These are phyloP conservation scores for Clarias laeviceps DNA, from an alignment of 2,797 vertebrate genomes.

Conservation along the genomic window DNA sequence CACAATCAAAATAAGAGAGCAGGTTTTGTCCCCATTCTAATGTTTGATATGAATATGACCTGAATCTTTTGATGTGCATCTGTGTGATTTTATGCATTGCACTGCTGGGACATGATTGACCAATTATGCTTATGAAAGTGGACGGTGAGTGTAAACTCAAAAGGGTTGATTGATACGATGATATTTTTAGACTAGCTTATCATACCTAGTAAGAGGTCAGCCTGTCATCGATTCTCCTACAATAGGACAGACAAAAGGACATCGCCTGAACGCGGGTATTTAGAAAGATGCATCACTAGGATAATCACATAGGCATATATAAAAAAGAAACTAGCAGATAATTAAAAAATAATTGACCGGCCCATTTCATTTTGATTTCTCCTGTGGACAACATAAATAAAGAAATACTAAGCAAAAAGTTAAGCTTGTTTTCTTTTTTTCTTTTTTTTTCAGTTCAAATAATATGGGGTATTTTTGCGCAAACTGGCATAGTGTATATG, in stretches of 20 bases:
- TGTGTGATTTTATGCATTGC: no score
- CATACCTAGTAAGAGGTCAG: constrained; percentile 7
- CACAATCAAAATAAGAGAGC: no score
- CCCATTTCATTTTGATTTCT: neutral
- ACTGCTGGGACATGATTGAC: no score
- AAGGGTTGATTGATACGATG: neutral
- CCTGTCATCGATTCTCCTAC: constrained; percentile 34
- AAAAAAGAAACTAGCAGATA: neutral
- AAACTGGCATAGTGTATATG: neutral
- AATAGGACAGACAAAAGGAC: constrained; percentile 26
- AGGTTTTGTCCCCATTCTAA: no score
- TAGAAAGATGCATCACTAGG: constrained; percentile 11
- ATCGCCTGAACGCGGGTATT: constrained; percentile 6
- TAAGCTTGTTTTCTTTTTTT: no score
- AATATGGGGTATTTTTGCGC: neutral
- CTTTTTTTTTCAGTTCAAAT: neutral
- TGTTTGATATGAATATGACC: no score
- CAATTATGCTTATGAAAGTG: no score
- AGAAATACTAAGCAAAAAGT: neutral
- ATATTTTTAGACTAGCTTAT: neutral
- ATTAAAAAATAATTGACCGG: constrained; percentile 13
- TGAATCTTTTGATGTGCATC: no score
- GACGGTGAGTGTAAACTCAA: neutral
- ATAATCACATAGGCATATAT: neutral
- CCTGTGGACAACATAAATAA: neutral